Evolutionary conservation across 2,797 vertebrate genomes (phyloP).

Genomic region (Lepus oiostolus): DNA sequence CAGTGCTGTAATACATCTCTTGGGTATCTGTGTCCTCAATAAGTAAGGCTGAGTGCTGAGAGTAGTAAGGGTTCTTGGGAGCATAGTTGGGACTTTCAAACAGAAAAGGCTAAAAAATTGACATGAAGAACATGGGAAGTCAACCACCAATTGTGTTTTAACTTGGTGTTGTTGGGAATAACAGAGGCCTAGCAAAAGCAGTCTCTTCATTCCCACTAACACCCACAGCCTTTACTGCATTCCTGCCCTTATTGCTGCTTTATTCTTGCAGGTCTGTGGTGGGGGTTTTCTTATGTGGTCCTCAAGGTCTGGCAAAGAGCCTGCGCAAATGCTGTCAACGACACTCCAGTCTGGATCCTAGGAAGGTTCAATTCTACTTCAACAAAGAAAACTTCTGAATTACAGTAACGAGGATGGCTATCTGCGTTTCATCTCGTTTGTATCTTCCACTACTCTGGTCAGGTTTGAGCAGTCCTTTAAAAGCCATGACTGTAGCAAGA

Average conservation of each 20-base stretch:
- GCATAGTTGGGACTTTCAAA: neutral
- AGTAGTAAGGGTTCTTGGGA: neutral
- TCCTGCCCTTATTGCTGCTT: rapidly evolving
- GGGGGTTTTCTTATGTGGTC: slow-evolving; percentile 95
- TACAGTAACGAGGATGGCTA: neutral
- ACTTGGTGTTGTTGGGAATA: neutral
- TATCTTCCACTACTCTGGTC: neutral
- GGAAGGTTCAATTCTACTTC: slow-evolving; percentile 96
- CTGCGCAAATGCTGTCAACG: slow-evolving; percentile 92
- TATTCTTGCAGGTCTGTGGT: slow-evolving; percentile 90
- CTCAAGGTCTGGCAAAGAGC: slow-evolving; percentile 88
- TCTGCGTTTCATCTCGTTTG: neutral
- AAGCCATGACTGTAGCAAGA: neutral
- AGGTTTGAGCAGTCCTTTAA: neutral
- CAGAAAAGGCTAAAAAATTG: slow-evolving; percentile 57
- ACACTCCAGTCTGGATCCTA: slow-evolving; percentile 94
- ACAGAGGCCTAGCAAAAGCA: neutral
- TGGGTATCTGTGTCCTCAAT: neutral
- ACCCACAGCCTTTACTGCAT: neutral
- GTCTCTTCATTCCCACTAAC: slow-evolving; percentile 1
- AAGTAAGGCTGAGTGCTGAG: neutral
- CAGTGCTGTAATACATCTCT: neutral
- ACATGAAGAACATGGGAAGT: neutral
- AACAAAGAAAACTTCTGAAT: slow-evolving; percentile 97
- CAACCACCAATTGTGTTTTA: neutral